Evolutionary conservation across 1,140 invertebrate species (phyloP).

Genomic region (Mylabris phalerata): DNA sequence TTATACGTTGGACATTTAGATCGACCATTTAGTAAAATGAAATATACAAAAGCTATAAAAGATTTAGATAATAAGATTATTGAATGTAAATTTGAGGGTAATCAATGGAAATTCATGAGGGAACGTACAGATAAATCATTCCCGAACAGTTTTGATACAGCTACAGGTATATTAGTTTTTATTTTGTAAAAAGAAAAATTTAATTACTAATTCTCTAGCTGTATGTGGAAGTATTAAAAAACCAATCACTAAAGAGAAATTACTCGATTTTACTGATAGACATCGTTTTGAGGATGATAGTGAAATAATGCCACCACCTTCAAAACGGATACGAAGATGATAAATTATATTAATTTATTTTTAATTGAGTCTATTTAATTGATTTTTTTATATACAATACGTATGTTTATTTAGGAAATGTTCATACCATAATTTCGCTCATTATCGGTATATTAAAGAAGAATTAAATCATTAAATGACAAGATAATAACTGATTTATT

Average conservation of each 20-base stretch:
- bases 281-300: slow-evolving; percentile 55
- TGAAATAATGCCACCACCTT: slow-evolving; percentile 59
- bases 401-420: no score
- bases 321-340: slow-evolving; percentile 38
- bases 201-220: slow-evolving; percentile 45
- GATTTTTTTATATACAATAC: no score
- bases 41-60: slow-evolving; percentile 67
- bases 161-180: slow-evolving; percentile 51
- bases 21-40: slow-evolving; percentile 65
- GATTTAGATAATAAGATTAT: slow-evolving; percentile 90
- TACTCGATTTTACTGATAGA: slow-evolving; percentile 67
- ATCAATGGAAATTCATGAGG: slow-evolving; percentile 90
- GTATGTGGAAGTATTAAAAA: slow-evolving; percentile 63
- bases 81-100: slow-evolving; percentile 79
- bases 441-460: no score
- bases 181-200: neutral
- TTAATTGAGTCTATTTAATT: no score
- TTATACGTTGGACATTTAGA: slow-evolving; percentile 71
- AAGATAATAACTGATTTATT: no score
- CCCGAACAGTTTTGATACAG: slow-evolving; percentile 84
- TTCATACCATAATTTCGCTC: no score
- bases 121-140: slow-evolving; percentile 95
- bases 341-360: no score
- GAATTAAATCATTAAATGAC: no score
- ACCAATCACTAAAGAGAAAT: slow-evolving; percentile 74